These are phyloP conservation scores for Galerucella calmariensis DNA, from an alignment of 2,888 invertebrate genomes.

Conservation along the genomic window DNA sequence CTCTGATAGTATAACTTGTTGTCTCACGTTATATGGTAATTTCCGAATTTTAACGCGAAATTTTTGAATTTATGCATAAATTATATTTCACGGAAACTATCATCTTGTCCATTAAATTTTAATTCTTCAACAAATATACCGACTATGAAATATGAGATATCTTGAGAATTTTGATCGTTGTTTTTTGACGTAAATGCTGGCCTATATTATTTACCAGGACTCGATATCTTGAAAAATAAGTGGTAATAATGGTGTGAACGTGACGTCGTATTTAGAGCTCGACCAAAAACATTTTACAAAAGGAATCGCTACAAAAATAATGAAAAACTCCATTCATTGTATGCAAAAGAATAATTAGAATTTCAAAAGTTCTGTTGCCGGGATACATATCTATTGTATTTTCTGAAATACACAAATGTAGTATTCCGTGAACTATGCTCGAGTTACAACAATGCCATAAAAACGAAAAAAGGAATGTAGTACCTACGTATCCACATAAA, in stretches of 20 bases:
- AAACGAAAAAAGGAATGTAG: slow-evolving; percentile 15
- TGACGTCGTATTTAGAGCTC: slow-evolving; percentile 22
- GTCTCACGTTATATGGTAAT: no score
- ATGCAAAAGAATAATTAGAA: slow-evolving; percentile 40
- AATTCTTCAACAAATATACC: no score
- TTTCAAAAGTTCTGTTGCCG: slow-evolving; percentile 28
- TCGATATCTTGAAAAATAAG: slow-evolving; percentile 32
- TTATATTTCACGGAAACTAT: no score
- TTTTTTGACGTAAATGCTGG: background rate
- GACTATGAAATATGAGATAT: no score
- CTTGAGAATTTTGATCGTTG: no score
- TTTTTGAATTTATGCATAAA: no score
- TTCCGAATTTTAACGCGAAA: no score
- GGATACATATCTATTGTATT: slow-evolving; percentile 37
- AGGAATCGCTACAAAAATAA: slow-evolving; percentile 37
- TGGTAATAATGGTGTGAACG: slow-evolving; percentile 24
- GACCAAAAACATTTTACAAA: slow-evolving; percentile 26
- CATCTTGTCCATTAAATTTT: no score
- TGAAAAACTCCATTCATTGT: slow-evolving; percentile 34
- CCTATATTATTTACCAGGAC: background rate
- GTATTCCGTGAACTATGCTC: slow-evolving; percentile 6
- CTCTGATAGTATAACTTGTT: no score
- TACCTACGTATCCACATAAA: background rate
- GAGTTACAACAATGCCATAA: slow-evolving; percentile 15
- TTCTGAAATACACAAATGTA: slow-evolving; percentile 26